Base-by-base conservation (phyloP, 2,113 vertebrate genomes). In the Nerophis ophidion region DNA sequence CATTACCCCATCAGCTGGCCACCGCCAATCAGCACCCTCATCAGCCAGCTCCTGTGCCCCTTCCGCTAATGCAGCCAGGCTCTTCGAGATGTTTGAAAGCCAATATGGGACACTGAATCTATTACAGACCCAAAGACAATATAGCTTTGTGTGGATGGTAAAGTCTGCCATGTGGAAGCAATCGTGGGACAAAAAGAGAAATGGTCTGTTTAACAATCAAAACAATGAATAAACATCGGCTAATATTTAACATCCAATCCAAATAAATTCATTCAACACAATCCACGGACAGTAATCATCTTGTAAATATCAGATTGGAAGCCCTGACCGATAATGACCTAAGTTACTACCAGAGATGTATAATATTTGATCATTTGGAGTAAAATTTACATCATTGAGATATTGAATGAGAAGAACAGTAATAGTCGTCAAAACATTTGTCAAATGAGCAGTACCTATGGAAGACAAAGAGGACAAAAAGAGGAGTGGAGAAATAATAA, bases 151-250 rank as follows among this genome's bases (percentile, higher is more conserved):
- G 61, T 62, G 67, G 58, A 56, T 47, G 40, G 26, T 42, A 12
- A 33, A 42, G 60, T 35, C 63, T 61, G 53, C 77, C 83, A 86
- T 74, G 66, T 81, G 81, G 80, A 74, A 83, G 61, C 68, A 76
- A 75, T 86, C 65, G 72, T 48, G 45, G 53, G 48, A 62, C 57
- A 61, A 8, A 71, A 46, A 76, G 48, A 79, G 75, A 46, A 82
- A 79, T 79, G 57, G 75, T 70, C 75, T 61, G 73, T 40, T 65
- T 49, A 68, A 60, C 65, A 74, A 55, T 36, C 35, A 55, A 38
- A 55, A 71, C 75, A 66, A 80, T 6, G 65, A 48, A 66, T 66
- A 66, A 70, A 75, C 64, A 74, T 72, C 56, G 62, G 55, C 47
- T 0, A 0, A 55, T 51, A 76, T 80, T 69, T 77, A 49, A 74